Conservation (phyloP, 1,140 invertebrate species). For the Mactra quadrangularis region DNA sequence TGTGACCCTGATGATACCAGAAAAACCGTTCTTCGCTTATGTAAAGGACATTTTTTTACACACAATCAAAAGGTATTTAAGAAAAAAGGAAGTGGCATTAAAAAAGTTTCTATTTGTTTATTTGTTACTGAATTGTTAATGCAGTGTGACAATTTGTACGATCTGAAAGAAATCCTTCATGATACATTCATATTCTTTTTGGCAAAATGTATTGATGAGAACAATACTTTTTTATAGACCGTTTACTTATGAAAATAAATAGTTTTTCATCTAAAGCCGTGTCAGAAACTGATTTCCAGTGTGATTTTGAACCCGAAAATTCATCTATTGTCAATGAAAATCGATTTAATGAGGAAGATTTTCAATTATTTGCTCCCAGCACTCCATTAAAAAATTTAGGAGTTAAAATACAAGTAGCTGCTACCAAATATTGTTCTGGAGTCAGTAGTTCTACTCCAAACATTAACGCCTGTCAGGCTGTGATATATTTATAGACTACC, state of each 20-base stretch:
- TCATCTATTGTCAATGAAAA: constrained; percentile 9
- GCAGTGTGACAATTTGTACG: constrained; percentile 10
- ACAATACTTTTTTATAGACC: not conserved
- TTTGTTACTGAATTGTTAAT: not conserved
- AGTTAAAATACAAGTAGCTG: not conserved
- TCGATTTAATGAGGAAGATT: constrained; percentile 12
- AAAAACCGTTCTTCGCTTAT: constrained; percentile 1
- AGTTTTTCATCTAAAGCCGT: no score
- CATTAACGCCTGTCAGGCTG: not conserved
- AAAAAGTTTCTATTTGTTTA: constrained; percentile 16
- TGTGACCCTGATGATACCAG: not conserved
- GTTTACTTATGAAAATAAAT: not conserved
- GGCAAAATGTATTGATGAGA: not conserved
- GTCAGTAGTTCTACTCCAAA: not conserved
- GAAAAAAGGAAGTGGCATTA: not conserved
- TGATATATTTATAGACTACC: not conserved
- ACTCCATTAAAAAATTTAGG: constrained; percentile 3
- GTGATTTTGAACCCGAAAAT: no score
- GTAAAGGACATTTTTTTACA: constrained; percentile 12
- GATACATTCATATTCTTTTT: not conserved
- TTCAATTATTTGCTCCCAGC: not conserved
- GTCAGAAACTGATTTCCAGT: no score
- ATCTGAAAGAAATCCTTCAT: not conserved
- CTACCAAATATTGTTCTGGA: not conserved
- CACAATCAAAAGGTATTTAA: not conserved